These are phyloP conservation scores for Dicrurus megarhynchus DNA, from an alignment of 2,113 vertebrate species.

Conservation along the genomic window DNA sequence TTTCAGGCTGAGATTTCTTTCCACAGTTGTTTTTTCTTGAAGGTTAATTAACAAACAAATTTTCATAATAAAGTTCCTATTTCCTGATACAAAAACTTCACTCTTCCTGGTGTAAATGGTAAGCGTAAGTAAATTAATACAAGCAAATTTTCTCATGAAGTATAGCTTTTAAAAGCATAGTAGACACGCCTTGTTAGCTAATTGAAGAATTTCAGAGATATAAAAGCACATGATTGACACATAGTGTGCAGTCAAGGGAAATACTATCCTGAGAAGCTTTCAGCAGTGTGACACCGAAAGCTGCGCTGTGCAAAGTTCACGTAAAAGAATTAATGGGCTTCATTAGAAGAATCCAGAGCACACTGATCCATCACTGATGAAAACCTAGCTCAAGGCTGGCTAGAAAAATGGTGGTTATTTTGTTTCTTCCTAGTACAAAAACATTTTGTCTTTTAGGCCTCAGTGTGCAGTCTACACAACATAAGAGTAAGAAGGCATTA, in stretches of 20 bases:
- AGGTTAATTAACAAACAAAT: neutral
- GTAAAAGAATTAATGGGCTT: slow-evolving; percentile 35
- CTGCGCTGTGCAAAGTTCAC: slow-evolving; percentile 8
- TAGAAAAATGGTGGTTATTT: neutral
- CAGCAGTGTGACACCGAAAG: neutral
- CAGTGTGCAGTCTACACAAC: neutral
- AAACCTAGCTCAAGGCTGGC: neutral
- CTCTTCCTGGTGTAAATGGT: neutral
- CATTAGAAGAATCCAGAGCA: neutral
- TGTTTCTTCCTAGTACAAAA: neutral
- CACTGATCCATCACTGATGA: neutral
- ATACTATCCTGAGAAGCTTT: slow-evolving; percentile 25
- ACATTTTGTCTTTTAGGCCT: neutral
- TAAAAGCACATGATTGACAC: slow-evolving; percentile 46
- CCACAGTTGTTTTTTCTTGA: neutral
- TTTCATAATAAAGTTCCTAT: neutral
- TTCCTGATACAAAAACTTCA: neutral
- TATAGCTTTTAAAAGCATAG: slow-evolving; percentile 21
- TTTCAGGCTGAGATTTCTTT: neutral
- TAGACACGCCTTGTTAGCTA: slow-evolving; percentile 18
- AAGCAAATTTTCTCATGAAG: neutral
- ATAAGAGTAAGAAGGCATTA: fast-evolving
- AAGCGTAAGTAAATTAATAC: slow-evolving; percentile 1
- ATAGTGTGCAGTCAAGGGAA: neutral
- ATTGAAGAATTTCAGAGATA: slow-evolving; percentile 24